Base-by-base conservation (phyloP, 2,797 vertebrate species). In the Typhlichthys eigenmanni region DNA sequence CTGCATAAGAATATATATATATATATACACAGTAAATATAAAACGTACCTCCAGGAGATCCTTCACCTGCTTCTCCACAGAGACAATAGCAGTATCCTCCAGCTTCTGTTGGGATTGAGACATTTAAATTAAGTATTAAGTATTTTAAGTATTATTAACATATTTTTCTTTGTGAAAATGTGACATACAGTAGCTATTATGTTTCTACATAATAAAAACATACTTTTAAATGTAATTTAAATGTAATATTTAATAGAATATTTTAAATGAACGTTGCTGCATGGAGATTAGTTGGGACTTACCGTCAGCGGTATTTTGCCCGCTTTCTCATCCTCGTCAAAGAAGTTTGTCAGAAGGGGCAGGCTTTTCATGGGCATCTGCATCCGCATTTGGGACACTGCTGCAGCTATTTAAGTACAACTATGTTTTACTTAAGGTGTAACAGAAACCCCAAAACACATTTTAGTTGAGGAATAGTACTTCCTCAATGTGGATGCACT, bases 1-100 rank as follows among this genome's bases (percentile, higher is more conserved):
- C 32, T 38, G n/a, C 24, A n/a, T 29, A 8, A 8, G 16, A 13
- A 2, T 7, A 2, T 4, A 47, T 2, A 13, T 16, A 4, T 0
- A 2, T 7, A 2, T 4, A 47, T 2, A 13, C 13, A 4, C 0
- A 11, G 13, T 5, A 4, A 24, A 38, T 62, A 32, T 0, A 2
- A 3, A 4, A 58, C 66, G 80, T 84, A 96, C 96, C 94, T 90
- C 76, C 59, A 96, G 80, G 65, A 95, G 59, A 2, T 93, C 90
- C 82, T 90, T 93, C 80, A 95, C 90, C 2, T 94, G 91, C 29
- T 94, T 92, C 88, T 94, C 86, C 0, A 95, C 76, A 64, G 90
- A 94, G 0, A 79, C 63, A 0, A 88, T 83, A 5, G 59, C 50
- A 1, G 13, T 13, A 0, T 81, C 60, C 82, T 89, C 0, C 68